Conservation (phyloP, 2,113 vertebrate genomes). For the Oncorhynchus kisutch region DNA sequence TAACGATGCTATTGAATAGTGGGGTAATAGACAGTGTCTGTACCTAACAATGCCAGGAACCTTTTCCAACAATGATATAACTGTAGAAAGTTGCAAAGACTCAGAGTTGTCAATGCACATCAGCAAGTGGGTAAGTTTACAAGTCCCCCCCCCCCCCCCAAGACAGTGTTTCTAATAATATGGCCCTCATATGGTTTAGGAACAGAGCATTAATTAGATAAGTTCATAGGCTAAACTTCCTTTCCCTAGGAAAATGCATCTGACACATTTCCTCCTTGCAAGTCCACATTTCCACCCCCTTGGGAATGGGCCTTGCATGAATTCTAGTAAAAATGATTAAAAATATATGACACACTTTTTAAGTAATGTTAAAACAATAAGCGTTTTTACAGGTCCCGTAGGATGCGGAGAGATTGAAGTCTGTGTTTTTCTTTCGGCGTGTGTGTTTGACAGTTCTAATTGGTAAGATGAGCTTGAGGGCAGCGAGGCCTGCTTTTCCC, state of each 20-base stretch:
- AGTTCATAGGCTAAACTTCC: slow-evolving; percentile 65
- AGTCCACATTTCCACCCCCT: slow-evolving; percentile 44
- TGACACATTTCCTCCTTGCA: slow-evolving; percentile 60
- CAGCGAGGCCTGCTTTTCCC: slow-evolving; percentile 31
- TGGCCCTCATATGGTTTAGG: slow-evolving; percentile 57
- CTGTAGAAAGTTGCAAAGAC: not conserved
- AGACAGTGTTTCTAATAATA: slow-evolving; percentile 64
- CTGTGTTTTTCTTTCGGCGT: slow-evolving; percentile 44
- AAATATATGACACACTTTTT: slow-evolving; percentile 71
- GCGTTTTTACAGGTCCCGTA: slow-evolving; percentile 57
- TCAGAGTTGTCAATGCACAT: slow-evolving; percentile 49
- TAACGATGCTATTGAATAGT: not conserved
- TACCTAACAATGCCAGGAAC: not conserved
- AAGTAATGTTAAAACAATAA: slow-evolving; percentile 75
- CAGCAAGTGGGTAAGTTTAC: slow-evolving; percentile 49
- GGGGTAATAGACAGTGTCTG: not conserved
- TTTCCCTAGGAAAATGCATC: slow-evolving; percentile 62
- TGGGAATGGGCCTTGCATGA: slow-evolving; percentile 48
- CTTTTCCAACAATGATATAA: not conserved
- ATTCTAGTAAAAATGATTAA: slow-evolving; percentile 66
- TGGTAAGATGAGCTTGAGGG: slow-evolving; percentile 66
- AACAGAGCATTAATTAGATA: slow-evolving; percentile 67
- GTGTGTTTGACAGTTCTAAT: slow-evolving; percentile 64
- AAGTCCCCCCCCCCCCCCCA: slow-evolving; percentile 36
- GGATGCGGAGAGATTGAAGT: slow-evolving; percentile 53